These are phyloP conservation scores for Oriolus oriolus DNA, from an alignment of 2,113 vertebrate genomes.

Conservation along the genomic window DNA sequence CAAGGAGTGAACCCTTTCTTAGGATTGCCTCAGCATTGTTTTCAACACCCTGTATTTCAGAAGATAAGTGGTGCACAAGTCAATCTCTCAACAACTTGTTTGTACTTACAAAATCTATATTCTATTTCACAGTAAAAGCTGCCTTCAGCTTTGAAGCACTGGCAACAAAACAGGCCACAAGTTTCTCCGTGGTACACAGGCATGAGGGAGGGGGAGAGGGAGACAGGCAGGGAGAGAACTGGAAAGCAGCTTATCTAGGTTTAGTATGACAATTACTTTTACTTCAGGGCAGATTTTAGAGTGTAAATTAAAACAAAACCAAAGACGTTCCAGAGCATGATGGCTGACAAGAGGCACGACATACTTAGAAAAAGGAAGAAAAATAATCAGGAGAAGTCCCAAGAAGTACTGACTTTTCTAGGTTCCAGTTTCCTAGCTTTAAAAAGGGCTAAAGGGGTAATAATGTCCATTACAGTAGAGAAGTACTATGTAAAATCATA, in stretches of 20 bases:
- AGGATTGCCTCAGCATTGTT: background rate
- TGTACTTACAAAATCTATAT: background rate
- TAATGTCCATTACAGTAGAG: background rate
- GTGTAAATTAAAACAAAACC: background rate
- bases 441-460: background rate
- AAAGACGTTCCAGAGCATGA: background rate
- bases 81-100: background rate
- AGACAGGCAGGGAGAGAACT: background rate
- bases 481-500: background rate
- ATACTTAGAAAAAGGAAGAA: background rate
- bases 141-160: background rate
- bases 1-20: background rate
- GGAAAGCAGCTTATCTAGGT: constrained; percentile 40
- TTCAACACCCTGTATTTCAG: background rate
- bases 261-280: constrained; percentile 27
- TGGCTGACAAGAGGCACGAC: background rate
- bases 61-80: background rate
- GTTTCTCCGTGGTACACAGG: background rate
- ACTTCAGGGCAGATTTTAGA: background rate
- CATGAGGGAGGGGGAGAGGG: background rate
- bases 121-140: background rate
- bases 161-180: background rate
- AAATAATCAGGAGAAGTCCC: background rate
- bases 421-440: background rate
- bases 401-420: background rate